These are phyloP conservation scores for Dipus sagitta DNA, from an alignment of 2,797 vertebrate genomes.

Conservation along the genomic window DNA sequence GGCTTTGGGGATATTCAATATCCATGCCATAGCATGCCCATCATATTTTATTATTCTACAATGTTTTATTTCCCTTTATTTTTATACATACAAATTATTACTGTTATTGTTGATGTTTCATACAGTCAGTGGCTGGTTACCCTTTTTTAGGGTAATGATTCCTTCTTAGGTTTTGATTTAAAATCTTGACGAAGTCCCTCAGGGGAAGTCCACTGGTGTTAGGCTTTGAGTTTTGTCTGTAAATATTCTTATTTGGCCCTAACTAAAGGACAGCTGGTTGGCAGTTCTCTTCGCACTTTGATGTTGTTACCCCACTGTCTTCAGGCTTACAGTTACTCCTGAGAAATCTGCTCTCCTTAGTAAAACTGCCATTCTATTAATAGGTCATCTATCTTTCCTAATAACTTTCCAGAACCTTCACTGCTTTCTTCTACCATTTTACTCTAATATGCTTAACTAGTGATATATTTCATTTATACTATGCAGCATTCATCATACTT, in stretches of 20 bases:
- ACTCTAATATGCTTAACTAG: neutral
- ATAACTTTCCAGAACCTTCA: slow-evolving; percentile 44
- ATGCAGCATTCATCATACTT: neutral
- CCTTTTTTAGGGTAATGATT: neutral
- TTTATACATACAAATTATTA: slow-evolving; percentile 2
- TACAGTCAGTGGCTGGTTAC: neutral
- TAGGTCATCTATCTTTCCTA: slow-evolving; percentile 11
- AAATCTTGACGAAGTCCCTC: neutral
- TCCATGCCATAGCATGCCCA: neutral
- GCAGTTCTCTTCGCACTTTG: slow-evolving; percentile 34
- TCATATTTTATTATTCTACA: neutral
- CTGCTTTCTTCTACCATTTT: slow-evolving; percentile 17
- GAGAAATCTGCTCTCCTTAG: neutral
- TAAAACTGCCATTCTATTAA: slow-evolving; percentile 3
- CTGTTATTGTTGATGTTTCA: neutral
- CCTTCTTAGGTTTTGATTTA: slow-evolving; percentile 34
- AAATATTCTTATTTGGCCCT: slow-evolving; percentile 30
- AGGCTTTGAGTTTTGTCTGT: neutral
- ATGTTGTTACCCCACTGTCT: neutral
- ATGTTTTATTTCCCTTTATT: slow-evolving; percentile 38
- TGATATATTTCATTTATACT: neutral
- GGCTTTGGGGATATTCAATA: neutral
- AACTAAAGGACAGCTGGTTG: neutral
- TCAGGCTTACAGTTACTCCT: neutral
- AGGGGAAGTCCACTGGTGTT: neutral